Conservation (phyloP, 2,888 invertebrate species). For the Pseudococcus jackbeardsleyi region DNA sequence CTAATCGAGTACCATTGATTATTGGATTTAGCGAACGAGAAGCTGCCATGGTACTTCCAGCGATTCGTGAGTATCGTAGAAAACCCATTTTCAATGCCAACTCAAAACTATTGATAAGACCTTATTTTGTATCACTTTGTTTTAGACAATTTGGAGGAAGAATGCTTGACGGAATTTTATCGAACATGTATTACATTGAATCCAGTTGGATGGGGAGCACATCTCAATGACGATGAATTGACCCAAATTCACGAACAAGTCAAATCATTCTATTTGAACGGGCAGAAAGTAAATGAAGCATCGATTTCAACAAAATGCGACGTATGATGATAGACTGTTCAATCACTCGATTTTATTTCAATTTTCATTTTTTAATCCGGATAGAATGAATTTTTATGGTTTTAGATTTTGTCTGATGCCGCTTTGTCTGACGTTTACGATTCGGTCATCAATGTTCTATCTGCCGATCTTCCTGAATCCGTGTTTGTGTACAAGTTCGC, state of each 20-base stretch:
- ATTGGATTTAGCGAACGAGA: constrained; percentile 37
- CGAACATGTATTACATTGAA: not conserved
- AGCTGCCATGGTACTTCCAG: constrained; percentile 7
- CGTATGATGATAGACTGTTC: not conserved
- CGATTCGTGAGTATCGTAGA: not conserved
- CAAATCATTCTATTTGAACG: constrained; percentile 10
- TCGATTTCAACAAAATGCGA: not conserved
- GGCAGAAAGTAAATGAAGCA: not conserved
- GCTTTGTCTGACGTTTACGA: constrained; percentile 13
- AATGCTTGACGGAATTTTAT: not conserved
- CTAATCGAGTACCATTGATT: constrained; percentile 22
- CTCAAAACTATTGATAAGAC: not conserved
- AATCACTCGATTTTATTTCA: not conserved
- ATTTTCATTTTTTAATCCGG: not conserved
- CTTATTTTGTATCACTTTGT: not conserved
- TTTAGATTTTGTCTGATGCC: constrained; percentile 5
- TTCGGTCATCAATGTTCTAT: not conserved
- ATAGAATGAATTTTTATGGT: not conserved
- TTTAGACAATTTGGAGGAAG: not conserved
- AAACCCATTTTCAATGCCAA: not conserved
- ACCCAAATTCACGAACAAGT: not conserved
- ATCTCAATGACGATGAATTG: not conserved
- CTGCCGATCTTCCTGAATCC: not conserved
- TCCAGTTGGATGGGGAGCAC: not conserved
- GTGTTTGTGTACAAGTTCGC: constrained; percentile 29